These are phyloP conservation scores for Corapipo altera DNA, from an alignment of 2,113 vertebrate species.

Conservation along the genomic window DNA sequence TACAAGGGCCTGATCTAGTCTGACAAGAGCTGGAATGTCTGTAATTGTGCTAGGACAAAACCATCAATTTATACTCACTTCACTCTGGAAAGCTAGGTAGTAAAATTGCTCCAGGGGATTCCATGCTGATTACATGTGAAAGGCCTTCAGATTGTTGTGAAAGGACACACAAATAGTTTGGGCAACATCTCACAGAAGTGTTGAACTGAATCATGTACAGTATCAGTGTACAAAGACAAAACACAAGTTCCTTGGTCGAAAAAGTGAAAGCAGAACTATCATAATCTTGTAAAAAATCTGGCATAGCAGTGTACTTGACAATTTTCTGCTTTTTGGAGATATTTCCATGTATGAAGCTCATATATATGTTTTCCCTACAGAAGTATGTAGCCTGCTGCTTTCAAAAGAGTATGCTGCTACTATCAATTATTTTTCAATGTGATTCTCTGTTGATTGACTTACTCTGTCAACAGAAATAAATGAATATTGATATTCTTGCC, in stretches of 20 bases:
- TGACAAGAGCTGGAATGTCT: not conserved
- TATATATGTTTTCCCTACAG: not conserved
- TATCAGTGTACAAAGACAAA: not conserved
- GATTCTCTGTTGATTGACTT: not conserved
- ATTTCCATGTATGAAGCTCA: not conserved
- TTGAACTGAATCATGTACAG: not conserved
- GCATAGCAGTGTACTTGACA: not conserved
- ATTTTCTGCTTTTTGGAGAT: not conserved
- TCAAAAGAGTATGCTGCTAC: not conserved
- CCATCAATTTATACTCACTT: not conserved
- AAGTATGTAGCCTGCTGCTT: not conserved
- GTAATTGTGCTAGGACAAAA: not conserved
- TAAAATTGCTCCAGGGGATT: not conserved
- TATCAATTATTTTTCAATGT: slow-evolving; percentile 34
- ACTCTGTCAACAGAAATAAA: slow-evolving; percentile 1
- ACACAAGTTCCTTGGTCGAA: not conserved
- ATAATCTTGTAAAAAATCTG: not conserved
- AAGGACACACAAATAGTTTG: not conserved
- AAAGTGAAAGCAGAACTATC: not conserved
- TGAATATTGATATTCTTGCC: not conserved
- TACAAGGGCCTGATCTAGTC: not conserved
- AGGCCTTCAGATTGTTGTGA: not conserved
- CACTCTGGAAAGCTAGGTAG: not conserved
- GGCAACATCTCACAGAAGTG: not conserved
- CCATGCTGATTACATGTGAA: not conserved